Evolutionary conservation across 2,888 invertebrate genomes (phyloP), one percentile per base, ranked within the genome.

Genomic region (Allolobophora icterica): DNA sequence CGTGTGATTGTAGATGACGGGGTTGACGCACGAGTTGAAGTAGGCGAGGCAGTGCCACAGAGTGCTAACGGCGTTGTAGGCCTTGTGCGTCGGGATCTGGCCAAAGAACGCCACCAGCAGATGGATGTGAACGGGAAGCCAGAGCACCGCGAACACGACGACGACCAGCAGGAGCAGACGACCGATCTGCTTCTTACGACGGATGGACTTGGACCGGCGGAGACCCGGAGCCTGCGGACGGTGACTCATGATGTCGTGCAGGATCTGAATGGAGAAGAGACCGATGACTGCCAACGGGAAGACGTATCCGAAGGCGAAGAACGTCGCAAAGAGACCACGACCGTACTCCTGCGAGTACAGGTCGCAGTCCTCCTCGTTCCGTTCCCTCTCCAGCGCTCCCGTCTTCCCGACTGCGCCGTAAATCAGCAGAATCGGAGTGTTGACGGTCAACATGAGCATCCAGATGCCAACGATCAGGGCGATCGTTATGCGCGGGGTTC

Each of bases 91-190:
- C 17, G 92, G 92, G n/a, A 92, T 38, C 11, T 33, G 89, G 42
- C 92, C 93, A 52, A 92, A 93, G 92, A 92, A 93, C 45, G 92
- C 92, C 30, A 92, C 89, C 89, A 93, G 92, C 0, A 93, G 92
- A 84, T 93, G 93, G 42, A 93, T 91, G 91, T 93, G 93, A 34
- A 93, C 92, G 17, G 93, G 93, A 35, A 93, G 91, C 93, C 93
- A 93, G 90, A 93, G 90, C 30, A 93, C 87, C 58, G 93, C 93
- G 90, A 93, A 93, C 34, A 93, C 90, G 52, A 93, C 92, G 38
- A 93, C 93, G 35, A 93, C 93, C 35, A 93, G 90, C 71, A 93
- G 92, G 33, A 93, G 89, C 89, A 93, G 91, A 2, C 93, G 92
- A 21, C 92, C 91, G 30, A 93, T 92, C 91, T 93, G 90, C 90